These are phyloP conservation scores for Pogonognathellus flavescens DNA, from an alignment of 1,140 invertebrate genomes.

Conservation along the genomic window DNA sequence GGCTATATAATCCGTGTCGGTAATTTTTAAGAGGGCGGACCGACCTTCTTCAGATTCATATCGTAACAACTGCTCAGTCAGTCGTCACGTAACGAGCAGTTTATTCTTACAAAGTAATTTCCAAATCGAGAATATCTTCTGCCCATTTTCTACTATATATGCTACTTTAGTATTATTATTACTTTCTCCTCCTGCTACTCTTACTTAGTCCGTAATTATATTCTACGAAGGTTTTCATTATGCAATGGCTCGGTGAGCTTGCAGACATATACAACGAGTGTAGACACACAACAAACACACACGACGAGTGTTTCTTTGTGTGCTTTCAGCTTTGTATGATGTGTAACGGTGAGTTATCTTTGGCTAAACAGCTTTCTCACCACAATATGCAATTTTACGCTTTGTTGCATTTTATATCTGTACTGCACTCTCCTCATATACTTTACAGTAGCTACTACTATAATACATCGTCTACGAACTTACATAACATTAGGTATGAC, in stretches of 20 bases:
- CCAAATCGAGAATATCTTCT: too few relatives aligned
- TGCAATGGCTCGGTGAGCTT: background rate
- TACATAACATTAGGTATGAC: too few relatives aligned
- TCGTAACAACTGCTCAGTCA: background rate
- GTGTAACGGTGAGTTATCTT: background rate
- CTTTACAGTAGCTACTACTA: too few relatives aligned
- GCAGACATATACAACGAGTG: background rate
- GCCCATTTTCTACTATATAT: too few relatives aligned
- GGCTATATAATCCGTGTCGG: background rate
- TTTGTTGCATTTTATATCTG: too few relatives aligned
- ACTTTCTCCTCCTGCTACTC: background rate
- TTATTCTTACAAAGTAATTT: too few relatives aligned
- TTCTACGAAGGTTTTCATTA: background rate
- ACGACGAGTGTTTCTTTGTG: background rate
- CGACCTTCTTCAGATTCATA: conserved; percentile 34
- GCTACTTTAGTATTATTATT: too few relatives aligned
- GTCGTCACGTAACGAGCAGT: background rate
- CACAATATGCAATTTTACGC: conserved; percentile 34
- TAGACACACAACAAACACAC: background rate
- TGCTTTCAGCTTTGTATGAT: background rate
- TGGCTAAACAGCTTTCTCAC: conserved; percentile 16
- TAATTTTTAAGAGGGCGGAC: conserved; percentile 39
- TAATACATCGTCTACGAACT: too few relatives aligned
- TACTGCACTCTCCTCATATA: too few relatives aligned
- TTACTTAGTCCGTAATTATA: background rate